Conservation (phyloP, 2,888 invertebrate genomes). For the Drosophila basisetae region DNA sequence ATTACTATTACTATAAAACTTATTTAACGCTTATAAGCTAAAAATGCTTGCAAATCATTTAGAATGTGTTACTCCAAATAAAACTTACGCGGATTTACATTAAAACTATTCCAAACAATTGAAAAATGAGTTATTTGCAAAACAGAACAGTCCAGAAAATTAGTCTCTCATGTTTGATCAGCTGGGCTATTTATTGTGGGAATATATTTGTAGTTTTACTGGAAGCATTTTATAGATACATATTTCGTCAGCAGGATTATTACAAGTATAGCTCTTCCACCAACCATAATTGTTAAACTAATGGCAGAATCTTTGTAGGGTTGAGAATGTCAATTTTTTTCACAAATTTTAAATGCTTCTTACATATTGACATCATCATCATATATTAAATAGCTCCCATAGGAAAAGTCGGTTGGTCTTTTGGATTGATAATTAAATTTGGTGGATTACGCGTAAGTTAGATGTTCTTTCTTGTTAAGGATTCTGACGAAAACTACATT, state of each 20-base stretch:
- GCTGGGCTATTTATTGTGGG: not conserved
- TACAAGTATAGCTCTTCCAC: not conserved
- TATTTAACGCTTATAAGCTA: not conserved
- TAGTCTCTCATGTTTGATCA: not conserved
- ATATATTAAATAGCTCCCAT: too few species aligned
- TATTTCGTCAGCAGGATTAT: too few species aligned
- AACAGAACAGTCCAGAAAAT: not conserved
- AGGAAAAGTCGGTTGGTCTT: not conserved
- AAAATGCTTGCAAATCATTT: not conserved
- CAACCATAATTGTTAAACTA: not conserved
- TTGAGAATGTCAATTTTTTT: not conserved
- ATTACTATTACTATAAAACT: not conserved
- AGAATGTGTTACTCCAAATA: not conserved
- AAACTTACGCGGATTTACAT: not conserved
- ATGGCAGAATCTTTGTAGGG: not conserved
- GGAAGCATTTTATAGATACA: not conserved
- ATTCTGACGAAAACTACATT: not conserved
- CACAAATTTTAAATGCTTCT: not conserved
- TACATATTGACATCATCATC: not conserved
- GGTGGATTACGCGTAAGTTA: not conserved
- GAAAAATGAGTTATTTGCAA: not conserved
- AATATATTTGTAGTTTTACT: not conserved
- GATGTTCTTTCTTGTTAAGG: not conserved
- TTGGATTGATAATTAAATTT: not conserved
- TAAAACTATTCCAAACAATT: not conserved